A percentile compares a stretch with the other conserved stretches of the same genome.
These are phyloP conservation scores for Halichoerus grypus DNA, from an alignment of 2,113 vertebrate species.

Conservation along the genomic window DNA sequence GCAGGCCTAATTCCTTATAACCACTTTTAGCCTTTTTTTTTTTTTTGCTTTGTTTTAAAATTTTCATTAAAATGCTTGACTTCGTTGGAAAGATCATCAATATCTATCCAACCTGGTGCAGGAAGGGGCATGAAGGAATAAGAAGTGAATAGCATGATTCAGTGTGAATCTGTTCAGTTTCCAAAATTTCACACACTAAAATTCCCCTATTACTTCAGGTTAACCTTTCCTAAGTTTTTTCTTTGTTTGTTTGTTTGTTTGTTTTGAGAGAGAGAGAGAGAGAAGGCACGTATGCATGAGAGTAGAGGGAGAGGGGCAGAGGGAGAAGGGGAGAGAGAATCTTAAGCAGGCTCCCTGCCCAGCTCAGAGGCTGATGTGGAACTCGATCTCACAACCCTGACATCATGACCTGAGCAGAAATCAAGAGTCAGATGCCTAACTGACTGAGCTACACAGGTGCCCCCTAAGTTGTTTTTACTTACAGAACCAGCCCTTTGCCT, in stretches of 20 bases:
- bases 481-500: not conserved
- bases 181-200: constrained; percentile 13
- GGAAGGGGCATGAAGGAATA: not conserved
- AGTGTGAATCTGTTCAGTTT: constrained; percentile 5
- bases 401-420: not conserved
- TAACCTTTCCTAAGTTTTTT: not conserved
- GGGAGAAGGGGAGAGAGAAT: not conserved
- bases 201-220: not conserved
- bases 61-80: constrained; percentile 24
- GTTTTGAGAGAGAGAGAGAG: too few species aligned
- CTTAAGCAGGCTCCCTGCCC: not conserved
- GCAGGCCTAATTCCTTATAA: not conserved
- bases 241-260: too few species aligned
- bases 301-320: not conserved
- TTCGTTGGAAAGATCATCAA: not conserved
- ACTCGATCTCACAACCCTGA: not conserved
- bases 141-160: not conserved
- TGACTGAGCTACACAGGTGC: not conserved
- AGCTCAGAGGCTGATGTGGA: not conserved
- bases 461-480: not conserved
- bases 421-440: not conserved
- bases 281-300: not conserved
- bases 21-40: not conserved
- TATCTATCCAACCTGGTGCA: not conserved
- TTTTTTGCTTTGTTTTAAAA: not conserved